Percentiles rank a stretch among this genome's conserved stretches.
phyloP scores from a whole-genome alignment of 37 sponge, comb jelly and placozoan species.

The Ianthella basta region DNA sequence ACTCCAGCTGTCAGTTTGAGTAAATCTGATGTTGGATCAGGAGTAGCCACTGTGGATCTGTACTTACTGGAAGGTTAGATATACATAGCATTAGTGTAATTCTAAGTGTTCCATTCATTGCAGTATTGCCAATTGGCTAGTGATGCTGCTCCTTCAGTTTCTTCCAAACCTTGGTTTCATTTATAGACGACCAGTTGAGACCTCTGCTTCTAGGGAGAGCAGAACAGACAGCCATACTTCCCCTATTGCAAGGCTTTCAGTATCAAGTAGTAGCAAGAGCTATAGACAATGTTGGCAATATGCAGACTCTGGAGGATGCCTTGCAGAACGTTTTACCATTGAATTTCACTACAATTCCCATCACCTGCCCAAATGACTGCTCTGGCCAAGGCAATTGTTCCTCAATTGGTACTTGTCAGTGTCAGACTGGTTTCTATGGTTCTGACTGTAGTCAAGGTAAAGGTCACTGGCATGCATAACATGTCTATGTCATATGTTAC shows the following conservation, averaged over 20 bases:
- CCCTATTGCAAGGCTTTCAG: not conserved
- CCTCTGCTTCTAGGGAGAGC: not conserved
- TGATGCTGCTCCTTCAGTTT: too few relatives aligned
- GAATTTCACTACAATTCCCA: not conserved
- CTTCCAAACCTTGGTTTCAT: too few relatives aligned
- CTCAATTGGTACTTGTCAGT: not conserved
- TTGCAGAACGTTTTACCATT: not conserved
- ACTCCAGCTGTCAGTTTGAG: not conserved
- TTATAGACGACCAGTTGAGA: not conserved
- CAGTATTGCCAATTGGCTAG: too few relatives aligned
- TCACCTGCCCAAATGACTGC: slow-evolving; percentile 10
- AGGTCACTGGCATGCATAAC: too few relatives aligned
- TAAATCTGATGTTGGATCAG: slow-evolving; percentile 22
- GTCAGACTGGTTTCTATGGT: slow-evolving; percentile 22
- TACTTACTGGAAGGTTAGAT: slow-evolving; percentile 9
- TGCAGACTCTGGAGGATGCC: not conserved
- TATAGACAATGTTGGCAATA: slow-evolving; percentile 30
- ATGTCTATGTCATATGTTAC: too few relatives aligned
- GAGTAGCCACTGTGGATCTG: slow-evolving; percentile 14
- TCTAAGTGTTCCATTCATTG: too few relatives aligned
- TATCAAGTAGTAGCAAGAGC: not conserved
- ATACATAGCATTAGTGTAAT: not conserved
- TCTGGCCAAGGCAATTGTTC: slow-evolving; percentile 12
- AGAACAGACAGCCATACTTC: slow-evolving; percentile 2
- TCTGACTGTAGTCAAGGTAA: slow-evolving; percentile 34